Evolutionary conservation across 2,113 vertebrate species (phyloP).

Genomic region (Anhinga rufa): DNA sequence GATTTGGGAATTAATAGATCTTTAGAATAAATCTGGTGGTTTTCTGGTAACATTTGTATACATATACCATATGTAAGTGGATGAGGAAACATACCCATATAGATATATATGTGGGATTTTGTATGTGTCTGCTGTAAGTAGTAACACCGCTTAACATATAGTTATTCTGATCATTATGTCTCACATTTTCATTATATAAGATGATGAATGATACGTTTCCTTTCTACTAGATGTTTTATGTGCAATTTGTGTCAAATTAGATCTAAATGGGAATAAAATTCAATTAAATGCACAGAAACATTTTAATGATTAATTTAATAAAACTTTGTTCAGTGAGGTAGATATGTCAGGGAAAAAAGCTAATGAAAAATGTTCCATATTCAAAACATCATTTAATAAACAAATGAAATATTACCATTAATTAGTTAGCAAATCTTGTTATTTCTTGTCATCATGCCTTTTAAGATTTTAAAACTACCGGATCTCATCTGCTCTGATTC

Average conservation of each 20-base stretch:
- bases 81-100: not conserved
- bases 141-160: not conserved
- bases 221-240: not conserved
- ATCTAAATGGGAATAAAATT: constrained; percentile 48
- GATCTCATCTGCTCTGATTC: not conserved
- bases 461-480: not conserved
- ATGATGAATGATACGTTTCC: constrained; percentile 1
- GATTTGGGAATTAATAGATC: not conserved
- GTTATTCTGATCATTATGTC: not conserved
- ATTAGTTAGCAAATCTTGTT: not conserved
- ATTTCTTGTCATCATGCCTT: not conserved
- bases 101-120: not conserved
- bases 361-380: not conserved
- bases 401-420: not conserved
- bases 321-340: not conserved
- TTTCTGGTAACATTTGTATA: not conserved
- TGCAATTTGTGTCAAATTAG: constrained; percentile 25
- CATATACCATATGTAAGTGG: not conserved
- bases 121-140: not conserved
- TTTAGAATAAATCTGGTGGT: not conserved
- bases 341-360: not conserved
- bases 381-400: not conserved
- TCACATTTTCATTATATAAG: not conserved
- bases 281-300: constrained; percentile 26
- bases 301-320: constrained; percentile 29